phyloP scores from a whole-genome alignment of 2,797 vertebrate species.

The Pipistrellus pygmaeus region DNA sequence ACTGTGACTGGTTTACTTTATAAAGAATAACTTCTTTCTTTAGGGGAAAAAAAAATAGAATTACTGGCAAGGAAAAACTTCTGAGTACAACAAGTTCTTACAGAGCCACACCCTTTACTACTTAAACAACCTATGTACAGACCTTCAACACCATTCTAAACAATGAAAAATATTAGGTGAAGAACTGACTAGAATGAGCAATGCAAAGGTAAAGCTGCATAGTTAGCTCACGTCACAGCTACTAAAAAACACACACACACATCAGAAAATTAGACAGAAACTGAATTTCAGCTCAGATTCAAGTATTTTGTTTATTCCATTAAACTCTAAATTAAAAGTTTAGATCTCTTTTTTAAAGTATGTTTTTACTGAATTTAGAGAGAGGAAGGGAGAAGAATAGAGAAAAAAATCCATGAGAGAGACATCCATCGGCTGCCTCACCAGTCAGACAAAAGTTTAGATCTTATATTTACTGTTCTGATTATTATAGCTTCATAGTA shows the following conservation, averaged over 20 bases:
- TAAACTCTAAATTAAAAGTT: background rate
- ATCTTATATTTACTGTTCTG: background rate
- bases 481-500: too few species aligned
- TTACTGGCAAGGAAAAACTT: conserved; percentile 81
- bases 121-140: conserved; percentile 14
- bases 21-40: conserved; percentile 87
- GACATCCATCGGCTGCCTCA: too few species aligned
- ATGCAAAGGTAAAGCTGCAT: conserved; percentile 32
- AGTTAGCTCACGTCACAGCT: background rate
- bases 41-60: conserved; percentile 72
- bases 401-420: too few species aligned
- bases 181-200: background rate
- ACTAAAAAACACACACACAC: background rate
- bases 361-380: too few species aligned
- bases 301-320: background rate
- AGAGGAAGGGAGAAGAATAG: too few species aligned
- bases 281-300: background rate
- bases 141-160: background rate
- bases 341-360: background rate
- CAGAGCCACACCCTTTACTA: conserved; percentile 67
- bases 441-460: background rate
- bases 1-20: conserved; percentile 83
- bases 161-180: conserved; percentile 40
- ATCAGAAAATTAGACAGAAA: background rate
- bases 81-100: conserved; percentile 78